phyloP scores from a whole-genome alignment of 2,113 vertebrate species.

The Apteryx mantelli region DNA sequence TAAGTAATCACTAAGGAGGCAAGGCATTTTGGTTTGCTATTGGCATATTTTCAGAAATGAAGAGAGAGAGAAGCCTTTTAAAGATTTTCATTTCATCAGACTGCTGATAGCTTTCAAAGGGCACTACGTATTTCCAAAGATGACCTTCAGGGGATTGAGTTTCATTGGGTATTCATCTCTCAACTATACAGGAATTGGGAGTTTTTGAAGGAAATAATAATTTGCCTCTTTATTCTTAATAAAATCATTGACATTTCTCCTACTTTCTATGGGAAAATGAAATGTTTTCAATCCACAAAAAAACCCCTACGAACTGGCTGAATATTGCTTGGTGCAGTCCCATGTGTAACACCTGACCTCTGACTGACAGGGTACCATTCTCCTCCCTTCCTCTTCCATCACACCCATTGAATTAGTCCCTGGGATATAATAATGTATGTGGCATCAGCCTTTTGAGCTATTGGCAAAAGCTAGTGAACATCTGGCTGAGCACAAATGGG shows the following conservation, averaged over 20 bases:
- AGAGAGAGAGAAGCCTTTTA: neutral
- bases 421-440: constrained; percentile 66
- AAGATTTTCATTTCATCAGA: neutral
- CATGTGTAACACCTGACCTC: constrained; percentile 46
- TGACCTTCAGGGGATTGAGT: neutral
- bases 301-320: neutral
- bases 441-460: constrained; percentile 53
- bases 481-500: constrained; percentile 65
- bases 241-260: neutral
- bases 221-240: neutral
- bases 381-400: constrained; percentile 63
- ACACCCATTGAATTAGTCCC: constrained; percentile 65
- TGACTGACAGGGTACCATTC: constrained; percentile 29
- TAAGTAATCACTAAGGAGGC: rapidly evolving
- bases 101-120: neutral
- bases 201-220: neutral
- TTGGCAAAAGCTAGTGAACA: constrained; percentile 57
- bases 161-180: neutral
- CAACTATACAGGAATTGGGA: rapidly evolving
- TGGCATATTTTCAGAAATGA: neutral
- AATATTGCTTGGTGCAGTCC: neutral
- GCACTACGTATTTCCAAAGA: neutral
- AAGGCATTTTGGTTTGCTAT: neutral
- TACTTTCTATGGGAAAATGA: neutral
- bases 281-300: neutral